Conservation (phyloP, 2,113 vertebrate species). For the Malurus alboscapulatus region DNA sequence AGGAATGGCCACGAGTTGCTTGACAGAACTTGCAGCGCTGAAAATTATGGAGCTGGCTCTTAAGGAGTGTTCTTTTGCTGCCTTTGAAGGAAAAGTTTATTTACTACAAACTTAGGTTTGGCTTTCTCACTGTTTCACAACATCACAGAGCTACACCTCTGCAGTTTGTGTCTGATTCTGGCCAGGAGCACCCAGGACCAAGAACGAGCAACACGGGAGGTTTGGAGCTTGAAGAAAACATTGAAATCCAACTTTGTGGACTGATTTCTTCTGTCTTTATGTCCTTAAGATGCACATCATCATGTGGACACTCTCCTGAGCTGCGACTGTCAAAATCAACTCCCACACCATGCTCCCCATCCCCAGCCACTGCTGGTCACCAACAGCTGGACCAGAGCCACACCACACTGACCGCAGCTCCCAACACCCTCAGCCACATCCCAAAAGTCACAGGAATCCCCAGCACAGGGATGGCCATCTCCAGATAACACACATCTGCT, state of each 20-base stretch:
- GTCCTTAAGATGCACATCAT: background rate
- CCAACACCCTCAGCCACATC: background rate
- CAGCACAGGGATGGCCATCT: background rate
- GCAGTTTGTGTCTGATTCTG: background rate
- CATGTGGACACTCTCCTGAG: background rate
- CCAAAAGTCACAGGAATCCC: fast-evolving
- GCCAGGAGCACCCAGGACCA: background rate
- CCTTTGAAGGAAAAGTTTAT: background rate
- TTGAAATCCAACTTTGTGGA: background rate
- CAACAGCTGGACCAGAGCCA: background rate
- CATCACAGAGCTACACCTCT: background rate
- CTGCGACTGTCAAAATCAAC: background rate
- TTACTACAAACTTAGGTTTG: background rate
- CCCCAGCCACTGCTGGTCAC: fast-evolving
- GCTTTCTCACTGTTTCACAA: background rate
- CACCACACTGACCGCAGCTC: background rate
- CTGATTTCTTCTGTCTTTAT: background rate
- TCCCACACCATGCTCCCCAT: background rate
- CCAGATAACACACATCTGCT: background rate
- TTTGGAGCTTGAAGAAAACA: fast-evolving
- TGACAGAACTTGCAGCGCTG: background rate
- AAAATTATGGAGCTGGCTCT: background rate
- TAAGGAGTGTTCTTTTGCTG: background rate
- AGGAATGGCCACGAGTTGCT: background rate
- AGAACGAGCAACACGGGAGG: background rate